Evolutionary conservation across 2,888 invertebrate genomes (phyloP).

Genomic region (Blastobasis adustella): DNA sequence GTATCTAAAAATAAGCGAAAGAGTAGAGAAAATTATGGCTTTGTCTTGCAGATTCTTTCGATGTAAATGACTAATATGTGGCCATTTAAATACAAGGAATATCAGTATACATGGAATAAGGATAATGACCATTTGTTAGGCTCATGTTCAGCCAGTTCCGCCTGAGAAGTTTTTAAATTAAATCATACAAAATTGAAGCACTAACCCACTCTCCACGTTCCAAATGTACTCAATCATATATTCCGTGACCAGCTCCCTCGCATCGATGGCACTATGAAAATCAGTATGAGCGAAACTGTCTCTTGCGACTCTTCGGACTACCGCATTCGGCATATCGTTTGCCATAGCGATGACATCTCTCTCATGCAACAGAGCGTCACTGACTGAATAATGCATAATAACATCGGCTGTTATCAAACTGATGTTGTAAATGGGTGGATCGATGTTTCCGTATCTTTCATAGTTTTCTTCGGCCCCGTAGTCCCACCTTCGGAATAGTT

Average conservation of each 20-base stretch:
- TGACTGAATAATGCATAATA: conserved; percentile 46
- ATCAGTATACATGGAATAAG: too few species aligned
- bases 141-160: too few species aligned
- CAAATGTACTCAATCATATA: conserved; percentile 27
- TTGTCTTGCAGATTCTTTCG: too few species aligned
- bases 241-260: conserved; percentile 42
- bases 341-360: conserved; percentile 46
- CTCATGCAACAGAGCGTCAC: conserved; percentile 36
- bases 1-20: too few species aligned
- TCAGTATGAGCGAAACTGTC: conserved; percentile 39
- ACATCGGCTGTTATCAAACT: conserved; percentile 33
- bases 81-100: too few species aligned
- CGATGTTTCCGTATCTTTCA: conserved; percentile 25
- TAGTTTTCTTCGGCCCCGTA: conserved; percentile 31
- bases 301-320: conserved; percentile 35
- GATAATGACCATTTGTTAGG: too few species aligned
- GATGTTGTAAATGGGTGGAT: conserved; percentile 42
- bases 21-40: too few species aligned
- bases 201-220: too few species aligned
- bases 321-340: conserved; percentile 35
- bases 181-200: too few species aligned
- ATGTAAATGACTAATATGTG: too few species aligned
- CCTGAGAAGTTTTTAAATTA: too few species aligned
- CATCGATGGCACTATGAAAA: conserved; percentile 33
- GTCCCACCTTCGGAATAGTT: conserved; percentile 41